Conservation (phyloP, 2,113 vertebrate genomes). For the Leptobrachium leishanense region DNA sequence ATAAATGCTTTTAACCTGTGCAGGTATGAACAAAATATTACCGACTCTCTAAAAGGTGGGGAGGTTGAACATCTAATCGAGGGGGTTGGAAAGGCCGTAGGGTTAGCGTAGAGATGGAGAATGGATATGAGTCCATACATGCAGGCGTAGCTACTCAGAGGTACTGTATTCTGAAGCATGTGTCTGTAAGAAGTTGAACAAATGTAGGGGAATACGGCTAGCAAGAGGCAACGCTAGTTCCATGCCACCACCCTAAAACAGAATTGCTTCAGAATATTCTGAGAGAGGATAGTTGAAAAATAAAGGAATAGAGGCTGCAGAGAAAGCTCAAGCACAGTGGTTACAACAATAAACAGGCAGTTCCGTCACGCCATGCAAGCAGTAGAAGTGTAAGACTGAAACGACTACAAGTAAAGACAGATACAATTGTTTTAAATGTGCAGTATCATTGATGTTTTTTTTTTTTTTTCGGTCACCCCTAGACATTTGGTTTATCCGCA, state of each 20-base stretch:
- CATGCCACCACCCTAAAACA: conserved; percentile 99
- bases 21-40: no score
- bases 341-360: conserved; percentile 72
- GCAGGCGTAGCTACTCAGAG: conserved; percentile 67
- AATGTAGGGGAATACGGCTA: conserved; percentile 85
- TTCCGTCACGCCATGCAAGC: conserved; percentile 76
- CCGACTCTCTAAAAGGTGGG: no score
- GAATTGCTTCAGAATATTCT: conserved; percentile 99
- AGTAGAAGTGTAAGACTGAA: conserved; percentile 66
- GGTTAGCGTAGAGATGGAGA: no score
- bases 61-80: no score
- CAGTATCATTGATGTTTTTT: conserved; percentile 60
- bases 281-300: conserved; percentile 84
- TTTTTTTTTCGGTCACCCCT: conserved; percentile 1
- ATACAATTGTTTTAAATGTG: conserved; percentile 72
- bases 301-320: conserved; percentile 82
- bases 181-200: conserved; percentile 82
- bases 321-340: conserved; percentile 83
- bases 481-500: not conserved
- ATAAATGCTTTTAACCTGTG: no score
- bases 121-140: conserved; percentile 58
- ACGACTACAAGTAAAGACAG: conserved; percentile 61
- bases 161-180: conserved; percentile 88
- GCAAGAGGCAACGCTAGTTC: conserved; percentile 98
- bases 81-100: no score